A percentile compares a stretch with the other conserved stretches of the same genome.
Conservation (phyloP, 2,888 invertebrate species). For the Orgyia antiqua region DNA sequence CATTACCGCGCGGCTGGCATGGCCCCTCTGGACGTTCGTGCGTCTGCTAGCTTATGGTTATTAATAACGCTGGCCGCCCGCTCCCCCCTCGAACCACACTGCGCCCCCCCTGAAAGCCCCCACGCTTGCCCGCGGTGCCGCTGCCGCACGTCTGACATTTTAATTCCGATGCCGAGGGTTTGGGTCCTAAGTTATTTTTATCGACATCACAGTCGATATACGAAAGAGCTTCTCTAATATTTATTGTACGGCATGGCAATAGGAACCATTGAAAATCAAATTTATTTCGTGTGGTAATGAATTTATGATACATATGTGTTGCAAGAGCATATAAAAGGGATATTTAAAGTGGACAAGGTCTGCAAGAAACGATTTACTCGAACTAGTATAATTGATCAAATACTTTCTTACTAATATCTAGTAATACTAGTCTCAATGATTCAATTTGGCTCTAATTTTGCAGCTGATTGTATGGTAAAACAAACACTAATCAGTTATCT, state of each 20-base stretch:
- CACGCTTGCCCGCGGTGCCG: slow-evolving; percentile 53
- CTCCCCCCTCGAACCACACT: slow-evolving; percentile 40
- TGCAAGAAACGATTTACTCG: too few relatives aligned
- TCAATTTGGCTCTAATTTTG: too few relatives aligned
- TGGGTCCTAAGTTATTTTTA: slow-evolving; percentile 54
- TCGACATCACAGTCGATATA: slow-evolving; percentile 66
- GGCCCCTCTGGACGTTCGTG: slow-evolving; percentile 78
- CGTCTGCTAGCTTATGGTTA: slow-evolving; percentile 78
- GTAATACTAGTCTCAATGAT: too few relatives aligned
- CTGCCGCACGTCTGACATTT: slow-evolving; percentile 76
- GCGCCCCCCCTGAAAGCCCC: slow-evolving; percentile 45
- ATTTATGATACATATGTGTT: too few relatives aligned
- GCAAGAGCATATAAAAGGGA: too few relatives aligned
- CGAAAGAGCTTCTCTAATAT: slow-evolving; percentile 43
- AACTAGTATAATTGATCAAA: too few relatives aligned
- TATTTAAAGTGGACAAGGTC: too few relatives aligned
- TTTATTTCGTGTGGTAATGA: too few relatives aligned
- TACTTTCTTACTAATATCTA: too few relatives aligned
- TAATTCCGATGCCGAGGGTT: slow-evolving; percentile 70
- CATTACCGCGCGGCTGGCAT: slow-evolving; percentile 69
- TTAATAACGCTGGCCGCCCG: slow-evolving; percentile 70
- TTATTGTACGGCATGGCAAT: slow-evolving; percentile 7
- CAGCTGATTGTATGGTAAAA: too few relatives aligned
- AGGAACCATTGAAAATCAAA: too few relatives aligned
- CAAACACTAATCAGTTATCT: too few relatives aligned